phyloP scores from a whole-genome alignment of 2,797 vertebrate genomes.

The Xiphophorus birchmanni region DNA sequence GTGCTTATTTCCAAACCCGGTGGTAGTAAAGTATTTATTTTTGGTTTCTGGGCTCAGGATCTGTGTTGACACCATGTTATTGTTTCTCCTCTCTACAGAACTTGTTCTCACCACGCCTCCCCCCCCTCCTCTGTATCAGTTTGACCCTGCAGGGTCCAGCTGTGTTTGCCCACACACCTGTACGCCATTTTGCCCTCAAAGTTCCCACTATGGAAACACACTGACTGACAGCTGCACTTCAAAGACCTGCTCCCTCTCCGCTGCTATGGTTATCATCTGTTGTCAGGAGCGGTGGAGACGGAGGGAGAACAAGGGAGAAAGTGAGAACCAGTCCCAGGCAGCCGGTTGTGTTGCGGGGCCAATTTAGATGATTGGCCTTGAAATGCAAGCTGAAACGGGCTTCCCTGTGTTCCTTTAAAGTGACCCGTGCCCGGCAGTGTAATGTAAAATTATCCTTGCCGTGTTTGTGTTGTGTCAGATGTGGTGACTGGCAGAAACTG shows the following conservation, averaged over 20 bases:
- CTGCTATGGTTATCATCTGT: conserved; percentile 70
- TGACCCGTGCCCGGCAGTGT: conserved; percentile 82
- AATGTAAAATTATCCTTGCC: conserved; percentile 82
- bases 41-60: background rate
- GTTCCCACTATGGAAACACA: conserved; percentile 68
- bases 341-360: conserved; percentile 72
- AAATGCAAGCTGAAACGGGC: conserved; percentile 82
- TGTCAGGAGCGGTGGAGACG: conserved; percentile 34
- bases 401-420: conserved; percentile 84
- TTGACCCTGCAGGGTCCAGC: conserved; percentile 74
- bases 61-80: conserved; percentile 9
- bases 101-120: conserved; percentile 36
- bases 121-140: conserved; percentile 31
- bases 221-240: conserved; percentile 83
- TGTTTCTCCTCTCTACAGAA: conserved; percentile 10
- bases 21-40: background rate
- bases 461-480: conserved; percentile 86
- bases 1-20: background rate
- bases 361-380: conserved; percentile 85
- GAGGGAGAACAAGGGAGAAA: conserved; percentile 19
- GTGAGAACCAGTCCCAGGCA: conserved; percentile 46
- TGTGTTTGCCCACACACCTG: conserved; percentile 79
- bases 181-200: conserved; percentile 76
- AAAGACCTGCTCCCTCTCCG: conserved; percentile 68
- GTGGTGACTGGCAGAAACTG: conserved; percentile 86